Evolutionary conservation across 2,113 vertebrate genomes (phyloP).

Genomic region (Arizona elegans): DNA sequence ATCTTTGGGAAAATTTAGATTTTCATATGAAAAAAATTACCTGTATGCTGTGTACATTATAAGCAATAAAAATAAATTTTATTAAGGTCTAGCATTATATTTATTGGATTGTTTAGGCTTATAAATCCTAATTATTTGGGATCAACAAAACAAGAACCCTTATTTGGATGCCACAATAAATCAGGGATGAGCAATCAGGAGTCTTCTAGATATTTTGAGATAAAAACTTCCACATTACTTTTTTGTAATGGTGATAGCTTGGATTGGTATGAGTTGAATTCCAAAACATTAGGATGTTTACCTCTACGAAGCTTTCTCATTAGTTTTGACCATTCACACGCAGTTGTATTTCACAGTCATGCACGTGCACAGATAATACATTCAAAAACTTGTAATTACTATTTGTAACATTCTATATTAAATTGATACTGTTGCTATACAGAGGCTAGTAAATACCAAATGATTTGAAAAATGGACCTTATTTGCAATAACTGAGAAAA

Average conservation of each 20-base stretch:
- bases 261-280: neutral
- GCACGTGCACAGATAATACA: neutral
- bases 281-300: neutral
- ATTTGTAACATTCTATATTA: neutral
- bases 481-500: neutral
- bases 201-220: neutral
- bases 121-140: neutral
- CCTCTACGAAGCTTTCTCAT: neutral
- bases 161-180: neutral
- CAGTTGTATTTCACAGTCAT: neutral
- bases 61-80: neutral
- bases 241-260: neutral
- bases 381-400: neutral
- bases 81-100: slow-evolving; percentile 26
- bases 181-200: neutral
- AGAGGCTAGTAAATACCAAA: neutral
- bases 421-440: neutral
- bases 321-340: neutral
- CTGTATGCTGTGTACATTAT: neutral
- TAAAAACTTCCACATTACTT: neutral
- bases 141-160: neutral
- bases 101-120: neutral
- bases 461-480: neutral
- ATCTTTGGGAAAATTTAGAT: neutral
- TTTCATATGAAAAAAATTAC: neutral